Evolutionary conservation across 2,113 vertebrate species (phyloP).

Genomic region (Campylorhamphus procurvoides): DNA sequence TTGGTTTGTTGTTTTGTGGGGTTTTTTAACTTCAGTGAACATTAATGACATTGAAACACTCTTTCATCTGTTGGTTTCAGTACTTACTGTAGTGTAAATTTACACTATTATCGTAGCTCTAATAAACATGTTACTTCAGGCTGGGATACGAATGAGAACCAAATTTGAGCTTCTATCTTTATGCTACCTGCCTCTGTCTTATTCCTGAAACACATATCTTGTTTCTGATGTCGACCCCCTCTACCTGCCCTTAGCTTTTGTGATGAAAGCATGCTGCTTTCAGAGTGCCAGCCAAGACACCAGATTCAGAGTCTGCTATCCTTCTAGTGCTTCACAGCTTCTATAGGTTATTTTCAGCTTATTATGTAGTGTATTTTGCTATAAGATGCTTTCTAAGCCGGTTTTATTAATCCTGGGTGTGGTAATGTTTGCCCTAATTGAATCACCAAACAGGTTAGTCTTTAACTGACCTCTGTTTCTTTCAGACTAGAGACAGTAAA

Average conservation of each 20-base stretch:
- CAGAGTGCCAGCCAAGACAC: neutral
- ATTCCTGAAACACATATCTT: neutral
- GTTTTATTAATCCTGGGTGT: neutral
- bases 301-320: neutral
- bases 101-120: neutral
- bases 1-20: too few relatives aligned
- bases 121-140: neutral
- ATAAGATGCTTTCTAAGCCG: neutral
- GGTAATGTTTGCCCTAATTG: neutral
- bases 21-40: neutral
- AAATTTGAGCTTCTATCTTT: neutral
- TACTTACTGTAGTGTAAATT: neutral
- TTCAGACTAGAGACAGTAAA: neutral
- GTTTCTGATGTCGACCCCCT: neutral
- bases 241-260: neutral
- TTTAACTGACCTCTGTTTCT: neutral
- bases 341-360: neutral
- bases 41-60: neutral
- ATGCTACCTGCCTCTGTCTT: neutral
- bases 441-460: neutral
- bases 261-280: neutral
- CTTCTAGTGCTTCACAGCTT: neutral
- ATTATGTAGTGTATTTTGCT: neutral
- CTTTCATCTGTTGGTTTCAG: neutral
- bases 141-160: neutral